A percentile compares a stretch with the other conserved stretches of the same genome.
These are phyloP conservation scores for Varroa destructor DNA, from an alignment of 1,140 invertebrate genomes.

Conservation along the genomic window DNA sequence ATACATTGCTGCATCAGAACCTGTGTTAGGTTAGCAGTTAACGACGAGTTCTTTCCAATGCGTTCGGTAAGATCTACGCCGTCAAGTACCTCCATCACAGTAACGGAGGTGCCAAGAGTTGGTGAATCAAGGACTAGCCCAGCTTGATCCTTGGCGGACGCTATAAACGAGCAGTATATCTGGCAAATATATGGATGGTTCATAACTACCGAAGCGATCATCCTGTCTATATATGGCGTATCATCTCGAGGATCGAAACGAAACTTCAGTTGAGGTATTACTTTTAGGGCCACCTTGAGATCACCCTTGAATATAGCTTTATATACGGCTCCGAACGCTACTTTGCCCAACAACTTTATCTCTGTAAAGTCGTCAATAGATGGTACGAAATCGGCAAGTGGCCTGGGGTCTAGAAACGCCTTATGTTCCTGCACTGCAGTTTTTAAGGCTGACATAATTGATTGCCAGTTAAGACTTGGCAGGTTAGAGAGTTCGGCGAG, in stretches of 20 bases:
- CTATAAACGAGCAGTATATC: slow-evolving; percentile 15
- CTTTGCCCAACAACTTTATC: not conserved
- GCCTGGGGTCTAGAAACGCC: not conserved
- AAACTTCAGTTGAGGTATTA: not conserved
- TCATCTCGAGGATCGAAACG: not conserved
- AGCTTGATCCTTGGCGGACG: not conserved
- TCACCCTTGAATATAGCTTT: slow-evolving; percentile 6
- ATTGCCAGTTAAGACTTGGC: not conserved
- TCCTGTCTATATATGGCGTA: not conserved
- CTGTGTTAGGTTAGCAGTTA: not conserved
- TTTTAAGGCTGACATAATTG: not conserved
- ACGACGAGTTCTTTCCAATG: not conserved
- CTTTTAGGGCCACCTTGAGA: slow-evolving; percentile 6
- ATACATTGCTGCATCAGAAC: slow-evolving; percentile 5
- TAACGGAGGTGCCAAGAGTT: not conserved
- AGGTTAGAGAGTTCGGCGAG: slow-evolving; percentile 7
- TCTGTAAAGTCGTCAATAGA: not conserved
- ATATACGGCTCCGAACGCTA: slow-evolving; percentile 10
- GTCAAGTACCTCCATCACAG: slow-evolving; percentile 15
- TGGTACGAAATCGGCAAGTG: not conserved
- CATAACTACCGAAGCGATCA: not conserved
- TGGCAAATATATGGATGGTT: slow-evolving; percentile 14
- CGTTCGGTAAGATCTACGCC: slow-evolving; percentile 18
- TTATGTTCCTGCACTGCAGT: not conserved
- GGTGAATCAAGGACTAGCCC: not conserved